Percentiles rank a stretch among this genome's conserved stretches.
Conservation (phyloP, 1,140 invertebrate species). For the Neomicropteryx cornuta region DNA sequence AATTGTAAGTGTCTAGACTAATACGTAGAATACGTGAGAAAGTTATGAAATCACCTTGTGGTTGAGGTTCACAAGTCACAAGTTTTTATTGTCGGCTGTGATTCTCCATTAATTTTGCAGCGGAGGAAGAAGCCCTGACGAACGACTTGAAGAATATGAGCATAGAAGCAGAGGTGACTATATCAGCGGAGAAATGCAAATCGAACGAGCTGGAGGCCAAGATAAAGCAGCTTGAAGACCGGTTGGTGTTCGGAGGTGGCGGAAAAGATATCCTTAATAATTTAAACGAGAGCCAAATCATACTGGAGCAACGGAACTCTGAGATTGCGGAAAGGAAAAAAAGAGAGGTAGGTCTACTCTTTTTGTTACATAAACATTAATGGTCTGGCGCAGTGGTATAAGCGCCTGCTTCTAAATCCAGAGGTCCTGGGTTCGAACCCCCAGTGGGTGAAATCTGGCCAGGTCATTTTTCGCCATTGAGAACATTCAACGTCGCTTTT, state of each 20-base stretch:
- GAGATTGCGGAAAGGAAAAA: slow-evolving; percentile 80
- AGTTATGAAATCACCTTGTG: no score
- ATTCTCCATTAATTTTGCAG: slow-evolving; percentile 15
- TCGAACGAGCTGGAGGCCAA: slow-evolving; percentile 36
- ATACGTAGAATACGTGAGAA: no score
- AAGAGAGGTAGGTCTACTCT: slow-evolving; percentile 20
- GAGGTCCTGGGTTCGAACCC: no score
- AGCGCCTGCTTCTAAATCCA: no score
- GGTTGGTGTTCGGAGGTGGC: slow-evolving; percentile 64
- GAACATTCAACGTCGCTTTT: no score
- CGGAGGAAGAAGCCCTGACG: slow-evolving; percentile 24
- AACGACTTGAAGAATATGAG: slow-evolving; percentile 36
- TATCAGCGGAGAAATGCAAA: slow-evolving; percentile 44
- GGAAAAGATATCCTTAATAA: slow-evolving; percentile 82
- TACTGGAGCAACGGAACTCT: slow-evolving; percentile 63
- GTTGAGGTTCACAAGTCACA: background rate
- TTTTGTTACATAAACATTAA: no score
- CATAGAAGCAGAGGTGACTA: slow-evolving; percentile 40
- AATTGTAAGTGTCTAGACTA: no score
- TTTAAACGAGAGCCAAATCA: slow-evolving; percentile 78
- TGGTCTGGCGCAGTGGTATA: no score
- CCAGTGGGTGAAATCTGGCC: no score
- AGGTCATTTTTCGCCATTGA: no score
- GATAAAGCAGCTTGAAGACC: slow-evolving; percentile 66
- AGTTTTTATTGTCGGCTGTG: background rate